Conservation (phyloP, 37 sponge, comb jelly and placozoan genomes). For the Aphrocallistes beatrix region DNA sequence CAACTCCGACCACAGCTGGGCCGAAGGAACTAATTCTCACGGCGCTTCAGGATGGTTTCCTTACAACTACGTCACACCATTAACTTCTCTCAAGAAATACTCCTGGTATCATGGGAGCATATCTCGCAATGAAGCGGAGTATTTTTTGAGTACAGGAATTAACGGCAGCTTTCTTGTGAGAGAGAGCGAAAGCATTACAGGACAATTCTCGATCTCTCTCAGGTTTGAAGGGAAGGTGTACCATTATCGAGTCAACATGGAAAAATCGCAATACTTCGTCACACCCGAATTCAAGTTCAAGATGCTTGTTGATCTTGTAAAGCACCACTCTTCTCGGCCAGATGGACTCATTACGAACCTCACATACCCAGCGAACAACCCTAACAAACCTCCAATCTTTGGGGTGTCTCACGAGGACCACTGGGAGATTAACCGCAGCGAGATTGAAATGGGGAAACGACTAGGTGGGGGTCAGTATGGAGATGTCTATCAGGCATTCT, state of each 20-base stretch:
- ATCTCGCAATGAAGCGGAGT: conserved; percentile 82
- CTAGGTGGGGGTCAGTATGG: conserved; percentile 96
- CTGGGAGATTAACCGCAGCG: conserved; percentile 80
- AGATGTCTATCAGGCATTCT: conserved; percentile 84
- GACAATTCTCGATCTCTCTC: conserved; percentile 91
- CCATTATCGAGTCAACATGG: conserved; percentile 72
- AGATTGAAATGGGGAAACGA: conserved; percentile 80
- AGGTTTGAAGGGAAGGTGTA: conserved; percentile 80
- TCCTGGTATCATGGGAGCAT: conserved; percentile 90
- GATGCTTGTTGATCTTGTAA: conserved; percentile 59
- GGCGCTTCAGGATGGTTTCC: conserved; percentile 89
- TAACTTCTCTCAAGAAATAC: conserved; percentile 85
- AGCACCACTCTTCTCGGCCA: conserved; percentile 71
- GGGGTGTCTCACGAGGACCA: conserved; percentile 70
- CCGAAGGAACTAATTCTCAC: conserved; percentile 37
- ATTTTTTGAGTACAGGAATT: conserved; percentile 72
- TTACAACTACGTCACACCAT: conserved; percentile 68
- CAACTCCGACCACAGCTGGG: conserved; percentile 68
- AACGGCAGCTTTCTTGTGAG: conserved; percentile 89
- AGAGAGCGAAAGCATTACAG: conserved; percentile 91
- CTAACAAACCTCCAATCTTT: conserved; percentile 65
- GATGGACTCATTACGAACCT: conserved; percentile 82
- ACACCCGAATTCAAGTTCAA: conserved; percentile 73
- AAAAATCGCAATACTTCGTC: conserved; percentile 42
- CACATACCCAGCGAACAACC: conserved; percentile 85